Percentiles rank a stretch among this genome's conserved stretches.
Conservation (phyloP, 2,888 invertebrate genomes). For the Didymodactylos carnosus region DNA sequence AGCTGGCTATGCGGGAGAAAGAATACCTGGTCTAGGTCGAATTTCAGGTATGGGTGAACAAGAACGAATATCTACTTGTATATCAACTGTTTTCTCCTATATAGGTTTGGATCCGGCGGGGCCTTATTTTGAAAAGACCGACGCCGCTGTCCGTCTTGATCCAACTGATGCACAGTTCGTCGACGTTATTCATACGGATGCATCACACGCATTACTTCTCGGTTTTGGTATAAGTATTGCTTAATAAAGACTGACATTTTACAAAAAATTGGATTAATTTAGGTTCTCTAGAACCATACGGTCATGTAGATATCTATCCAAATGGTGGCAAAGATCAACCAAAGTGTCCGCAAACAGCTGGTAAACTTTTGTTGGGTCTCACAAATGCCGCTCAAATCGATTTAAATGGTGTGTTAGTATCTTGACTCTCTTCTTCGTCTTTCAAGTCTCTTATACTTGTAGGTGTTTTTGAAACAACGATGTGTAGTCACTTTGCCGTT, state of each 20-base stretch:
- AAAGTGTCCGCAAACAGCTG: conserved; percentile 41
- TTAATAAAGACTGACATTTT: no score
- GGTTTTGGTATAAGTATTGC: neutral
- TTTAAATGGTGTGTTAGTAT: no score
- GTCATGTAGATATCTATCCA: conserved; percentile 69
- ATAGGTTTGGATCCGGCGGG: conserved; percentile 25
- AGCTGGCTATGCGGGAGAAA: conserved; percentile 5
- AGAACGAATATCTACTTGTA: no score
- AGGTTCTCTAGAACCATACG: no score
- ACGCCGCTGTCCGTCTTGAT: conserved; percentile 19
- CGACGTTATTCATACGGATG: conserved; percentile 25
- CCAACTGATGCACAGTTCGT: conserved; percentile 24
- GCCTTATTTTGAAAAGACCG: conserved; percentile 20
- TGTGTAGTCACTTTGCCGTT: no score
- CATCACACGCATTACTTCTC: conserved; percentile 12
- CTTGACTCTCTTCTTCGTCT: no score
- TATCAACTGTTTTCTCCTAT: no score
- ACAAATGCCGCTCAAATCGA: no score
- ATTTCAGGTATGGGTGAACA: conserved; percentile 15
- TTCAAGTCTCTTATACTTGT: no score
- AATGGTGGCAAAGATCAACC: conserved; percentile 67
- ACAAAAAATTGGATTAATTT: no score
- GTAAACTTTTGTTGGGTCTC: no score
- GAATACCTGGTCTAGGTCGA: neutral
- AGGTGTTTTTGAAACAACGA: no score